A percentile compares a stretch with the other conserved stretches of the same genome.
phyloP scores from a whole-genome alignment of 1,140 invertebrate species.

The Batillaria attramentaria region DNA sequence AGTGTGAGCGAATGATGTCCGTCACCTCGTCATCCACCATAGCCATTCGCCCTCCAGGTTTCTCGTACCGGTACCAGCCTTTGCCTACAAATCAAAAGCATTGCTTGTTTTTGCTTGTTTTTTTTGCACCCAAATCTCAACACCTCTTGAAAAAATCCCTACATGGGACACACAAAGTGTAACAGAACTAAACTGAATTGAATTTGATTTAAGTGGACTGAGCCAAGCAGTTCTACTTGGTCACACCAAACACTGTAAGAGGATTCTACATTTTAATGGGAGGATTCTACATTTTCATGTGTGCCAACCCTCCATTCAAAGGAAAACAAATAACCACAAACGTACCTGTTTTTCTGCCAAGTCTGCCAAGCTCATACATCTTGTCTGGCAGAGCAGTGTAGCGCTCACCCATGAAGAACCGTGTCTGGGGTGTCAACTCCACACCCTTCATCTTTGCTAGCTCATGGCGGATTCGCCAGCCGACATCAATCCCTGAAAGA shows the following conservation, averaged over 20 bases:
- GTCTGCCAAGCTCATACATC: conserved; percentile 53
- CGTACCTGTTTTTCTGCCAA: conserved; percentile 60
- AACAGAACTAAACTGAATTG: too few relatives aligned
- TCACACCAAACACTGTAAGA: too few relatives aligned
- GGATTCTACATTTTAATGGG: too few relatives aligned
- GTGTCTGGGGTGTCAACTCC: conserved; percentile 48
- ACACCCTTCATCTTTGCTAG: conserved; percentile 49
- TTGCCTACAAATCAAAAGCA: conserved; percentile 59
- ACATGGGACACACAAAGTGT: too few relatives aligned
- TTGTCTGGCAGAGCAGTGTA: conserved; percentile 49
- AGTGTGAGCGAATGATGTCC: conserved; percentile 57
- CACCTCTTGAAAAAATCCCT: too few relatives aligned
- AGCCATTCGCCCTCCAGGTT: conserved; percentile 49
- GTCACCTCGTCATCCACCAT: conserved; percentile 52
- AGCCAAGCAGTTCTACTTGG: too few relatives aligned
- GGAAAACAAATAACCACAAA: neutral
- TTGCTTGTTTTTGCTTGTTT: too few relatives aligned
- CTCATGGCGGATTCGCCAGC: conserved; percentile 52
- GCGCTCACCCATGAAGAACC: conserved; percentile 52
- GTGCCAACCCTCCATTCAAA: too few relatives aligned
- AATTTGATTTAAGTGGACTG: too few relatives aligned
- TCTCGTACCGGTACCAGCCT: conserved; percentile 66
- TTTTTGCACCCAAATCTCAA: too few relatives aligned
- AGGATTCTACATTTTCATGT: too few relatives aligned
- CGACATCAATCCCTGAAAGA: conserved; percentile 58